Percentiles rank a stretch among this genome's conserved stretches.
Conservation (phyloP, 2,113 vertebrate genomes). For the Carettochelys insculpta region DNA sequence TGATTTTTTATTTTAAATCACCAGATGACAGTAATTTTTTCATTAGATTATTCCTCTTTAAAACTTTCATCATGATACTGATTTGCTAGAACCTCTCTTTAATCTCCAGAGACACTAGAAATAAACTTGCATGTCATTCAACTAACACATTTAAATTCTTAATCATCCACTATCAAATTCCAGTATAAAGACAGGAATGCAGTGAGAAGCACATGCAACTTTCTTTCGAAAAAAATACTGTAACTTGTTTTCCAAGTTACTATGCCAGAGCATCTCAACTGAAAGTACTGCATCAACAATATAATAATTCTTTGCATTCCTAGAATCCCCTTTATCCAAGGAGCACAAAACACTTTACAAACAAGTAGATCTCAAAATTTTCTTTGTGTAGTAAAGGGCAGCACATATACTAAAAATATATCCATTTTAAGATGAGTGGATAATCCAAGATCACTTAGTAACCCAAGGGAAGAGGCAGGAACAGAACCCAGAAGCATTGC, state of each 20-base stretch:
- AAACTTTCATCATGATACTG: constrained; percentile 13
- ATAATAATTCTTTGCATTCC: not conserved
- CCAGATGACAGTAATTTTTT: not conserved
- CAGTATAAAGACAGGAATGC: not conserved
- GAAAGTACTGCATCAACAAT: not conserved
- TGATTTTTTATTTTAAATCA: constrained; percentile 3
- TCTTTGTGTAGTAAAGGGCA: not conserved
- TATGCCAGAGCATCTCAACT: not conserved
- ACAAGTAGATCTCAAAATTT: not conserved
- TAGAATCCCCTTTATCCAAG: not conserved
- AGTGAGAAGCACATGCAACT: constrained; percentile 7
- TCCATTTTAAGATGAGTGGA: not conserved
- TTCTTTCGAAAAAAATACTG: not conserved
- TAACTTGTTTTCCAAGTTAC: not conserved
- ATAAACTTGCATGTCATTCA: constrained; percentile 2
- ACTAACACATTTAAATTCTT: constrained; percentile 16
- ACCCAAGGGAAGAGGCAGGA: not conserved
- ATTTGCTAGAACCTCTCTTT: not conserved
- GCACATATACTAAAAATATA: no score
- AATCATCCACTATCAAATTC: constrained; percentile 10
- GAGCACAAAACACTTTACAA: not conserved
- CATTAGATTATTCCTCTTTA: constrained; percentile 1
- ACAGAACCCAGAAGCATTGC: not conserved
- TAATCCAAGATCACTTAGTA: not conserved
- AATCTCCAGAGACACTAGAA: constrained; percentile 5